Percentiles rank a stretch among this genome's conserved stretches.
phyloP scores from a whole-genome alignment of 2,113 vertebrate genomes.

The Atractosteus spatula region DNA sequence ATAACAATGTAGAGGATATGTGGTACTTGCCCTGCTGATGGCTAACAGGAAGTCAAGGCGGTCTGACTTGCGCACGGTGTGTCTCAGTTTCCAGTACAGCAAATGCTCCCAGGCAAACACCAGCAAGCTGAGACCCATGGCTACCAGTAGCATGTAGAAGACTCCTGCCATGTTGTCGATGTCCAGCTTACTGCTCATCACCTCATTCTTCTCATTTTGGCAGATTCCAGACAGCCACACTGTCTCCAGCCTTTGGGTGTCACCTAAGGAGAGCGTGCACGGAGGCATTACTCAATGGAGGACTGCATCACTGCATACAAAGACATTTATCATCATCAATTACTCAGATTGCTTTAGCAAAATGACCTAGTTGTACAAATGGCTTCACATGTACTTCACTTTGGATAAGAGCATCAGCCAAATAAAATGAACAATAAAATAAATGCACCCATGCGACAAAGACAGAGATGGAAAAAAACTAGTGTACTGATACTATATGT shows the following conservation, averaged over 20 bases:
- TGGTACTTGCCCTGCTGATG: slow-evolving; percentile 83
- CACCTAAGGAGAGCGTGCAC: slow-evolving; percentile 64
- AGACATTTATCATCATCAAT: no score
- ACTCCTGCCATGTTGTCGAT: slow-evolving; percentile 98
- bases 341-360: no score
- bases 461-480: no score
- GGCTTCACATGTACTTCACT: no score
- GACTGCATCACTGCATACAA: no score
- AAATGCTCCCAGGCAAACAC: slow-evolving; percentile 97
- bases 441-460: no score
- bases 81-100: slow-evolving; percentile 92
- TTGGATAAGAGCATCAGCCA: no score
- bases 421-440: no score
- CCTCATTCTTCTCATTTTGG: slow-evolving; percentile 96
- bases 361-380: no score
- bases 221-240: slow-evolving; percentile 98
- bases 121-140: slow-evolving; percentile 94
- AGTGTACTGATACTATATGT: no score
- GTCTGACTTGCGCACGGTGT: slow-evolving; percentile 77
- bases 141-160: slow-evolving; percentile 98
- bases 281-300: no score
- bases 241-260: slow-evolving; percentile 93
- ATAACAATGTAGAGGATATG: no score
- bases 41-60: slow-evolving; percentile 86
- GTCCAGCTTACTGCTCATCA: slow-evolving; percentile 97